phyloP scores from a whole-genome alignment of 1,140 invertebrate genomes.

The Drosophila punjabiensis region DNA sequence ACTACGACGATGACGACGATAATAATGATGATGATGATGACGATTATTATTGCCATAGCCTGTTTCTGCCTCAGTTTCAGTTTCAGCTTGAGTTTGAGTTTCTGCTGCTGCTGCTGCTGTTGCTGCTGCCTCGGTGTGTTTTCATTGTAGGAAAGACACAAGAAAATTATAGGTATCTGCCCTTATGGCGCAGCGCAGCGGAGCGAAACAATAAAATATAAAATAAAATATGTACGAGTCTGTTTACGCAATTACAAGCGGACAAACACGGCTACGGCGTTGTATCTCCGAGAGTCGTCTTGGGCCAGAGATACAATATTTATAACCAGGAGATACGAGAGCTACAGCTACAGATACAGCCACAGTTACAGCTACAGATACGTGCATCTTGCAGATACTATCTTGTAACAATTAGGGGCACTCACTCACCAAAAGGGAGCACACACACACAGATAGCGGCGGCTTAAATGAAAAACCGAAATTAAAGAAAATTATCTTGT shows the following conservation, averaged over 20 bases:
- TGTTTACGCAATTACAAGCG: slow-evolving; percentile 82
- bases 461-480: slow-evolving; percentile 56
- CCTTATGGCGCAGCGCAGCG: slow-evolving; percentile 83
- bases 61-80: slow-evolving; percentile 46
- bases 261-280: slow-evolving; percentile 41
- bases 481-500: slow-evolving; percentile 62
- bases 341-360: slow-evolving; percentile 52
- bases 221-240: slow-evolving; percentile 84
- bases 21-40: slow-evolving; percentile 26
- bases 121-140: slow-evolving; percentile 54
- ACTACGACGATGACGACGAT: slow-evolving; percentile 27
- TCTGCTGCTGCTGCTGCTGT: slow-evolving; percentile 20
- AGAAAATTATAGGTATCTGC: slow-evolving; percentile 85
- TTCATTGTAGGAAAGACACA: slow-evolving; percentile 81
- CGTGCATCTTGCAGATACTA: slow-evolving; percentile 67
- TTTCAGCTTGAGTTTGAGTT: slow-evolving; percentile 28
- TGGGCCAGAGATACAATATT: slow-evolving; percentile 68
- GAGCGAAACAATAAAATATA: slow-evolving; percentile 85
- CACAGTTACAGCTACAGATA: background rate
- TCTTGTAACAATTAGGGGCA: slow-evolving; percentile 67
- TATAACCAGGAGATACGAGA: slow-evolving; percentile 63
- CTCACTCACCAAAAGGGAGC: slow-evolving; percentile 16
- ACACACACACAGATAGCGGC: slow-evolving; percentile 31
- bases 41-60: slow-evolving; percentile 54
- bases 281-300: slow-evolving; percentile 11